Conservation (phyloP, 2,888 invertebrate species). For the Leptinotarsa peninsularis region DNA sequence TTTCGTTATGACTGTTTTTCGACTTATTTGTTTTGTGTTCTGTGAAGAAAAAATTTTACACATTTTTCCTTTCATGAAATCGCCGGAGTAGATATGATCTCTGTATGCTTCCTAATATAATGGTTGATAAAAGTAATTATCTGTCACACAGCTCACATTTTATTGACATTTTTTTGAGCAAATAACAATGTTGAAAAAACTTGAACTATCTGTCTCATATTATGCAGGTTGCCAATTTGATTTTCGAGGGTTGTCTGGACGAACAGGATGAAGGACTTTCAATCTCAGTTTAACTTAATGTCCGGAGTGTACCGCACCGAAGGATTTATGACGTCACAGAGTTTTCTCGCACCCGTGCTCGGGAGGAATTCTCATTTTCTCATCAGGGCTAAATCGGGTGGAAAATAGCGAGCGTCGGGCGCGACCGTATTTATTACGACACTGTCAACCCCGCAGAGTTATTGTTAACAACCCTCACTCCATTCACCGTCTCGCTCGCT, state of each 20-base stretch:
- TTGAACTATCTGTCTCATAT: no score
- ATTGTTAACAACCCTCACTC: constrained; percentile 61
- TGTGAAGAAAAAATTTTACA: no score
- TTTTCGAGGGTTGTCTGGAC: constrained; percentile 13
- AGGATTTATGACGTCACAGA: constrained; percentile 56
- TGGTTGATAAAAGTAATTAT: no score
- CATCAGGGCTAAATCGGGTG: constrained; percentile 67
- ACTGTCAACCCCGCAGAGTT: constrained; percentile 65
- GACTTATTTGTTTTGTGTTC: no score
- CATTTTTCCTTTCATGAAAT: no score
- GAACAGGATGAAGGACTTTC: constrained; percentile 41
- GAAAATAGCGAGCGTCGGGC: constrained; percentile 64
- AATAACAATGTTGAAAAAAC: no score
- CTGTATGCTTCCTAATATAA: no score
- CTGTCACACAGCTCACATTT: no score
- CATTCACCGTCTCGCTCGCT: constrained; percentile 22
- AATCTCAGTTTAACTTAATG: constrained; percentile 42
- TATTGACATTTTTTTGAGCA: no score
- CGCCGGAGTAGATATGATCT: no score
- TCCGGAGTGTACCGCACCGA: constrained; percentile 39
- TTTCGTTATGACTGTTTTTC: no score
- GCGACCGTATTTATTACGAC: constrained; percentile 64
- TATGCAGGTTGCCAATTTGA: not conserved
- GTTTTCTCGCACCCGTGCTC: constrained; percentile 60
- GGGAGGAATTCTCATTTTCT: constrained; percentile 65